phyloP scores from a whole-genome alignment of 92 coral and sea anemone genomes.

The Metridium senile region DNA sequence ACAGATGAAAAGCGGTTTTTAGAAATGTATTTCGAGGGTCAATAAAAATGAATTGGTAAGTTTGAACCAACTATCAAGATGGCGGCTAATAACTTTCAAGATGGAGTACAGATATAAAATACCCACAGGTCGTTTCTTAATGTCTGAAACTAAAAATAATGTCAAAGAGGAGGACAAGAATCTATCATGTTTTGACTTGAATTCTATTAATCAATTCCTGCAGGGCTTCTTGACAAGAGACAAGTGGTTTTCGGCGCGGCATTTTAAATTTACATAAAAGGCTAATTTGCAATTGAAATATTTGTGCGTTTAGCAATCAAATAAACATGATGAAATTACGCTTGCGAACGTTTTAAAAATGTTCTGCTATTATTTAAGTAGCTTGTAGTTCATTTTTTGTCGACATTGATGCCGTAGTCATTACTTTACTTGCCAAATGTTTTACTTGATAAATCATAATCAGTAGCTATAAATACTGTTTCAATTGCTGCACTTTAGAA shows the following conservation, averaged over 20 bases:
- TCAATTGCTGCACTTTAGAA: not conserved
- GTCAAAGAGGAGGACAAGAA: not conserved
- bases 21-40: too few relatives aligned
- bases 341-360: not conserved
- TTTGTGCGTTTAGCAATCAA: too few relatives aligned
- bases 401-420: not conserved
- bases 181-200: slow-evolving; percentile 2
- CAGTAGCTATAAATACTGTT: slow-evolving; percentile 1
- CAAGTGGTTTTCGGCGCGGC: not conserved
- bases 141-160: not conserved
- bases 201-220: not conserved
- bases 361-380: not conserved
- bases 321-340: too few relatives aligned
- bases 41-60: too few relatives aligned
- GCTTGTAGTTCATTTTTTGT: not conserved
- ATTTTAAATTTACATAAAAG: too few relatives aligned
- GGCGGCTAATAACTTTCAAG: too few relatives aligned
- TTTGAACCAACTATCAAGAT: too few relatives aligned
- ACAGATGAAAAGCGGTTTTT: not conserved
- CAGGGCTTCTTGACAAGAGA: not conserved
- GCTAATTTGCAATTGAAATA: too few relatives aligned
- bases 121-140: not conserved
- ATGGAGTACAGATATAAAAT: not conserved
- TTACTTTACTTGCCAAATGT: not conserved
- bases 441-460: not conserved